A percentile compares a stretch with the other conserved stretches of the same genome.
Evolutionary conservation across 2,113 vertebrate genomes (phyloP).

Genomic region (Pelusios castaneus): DNA sequence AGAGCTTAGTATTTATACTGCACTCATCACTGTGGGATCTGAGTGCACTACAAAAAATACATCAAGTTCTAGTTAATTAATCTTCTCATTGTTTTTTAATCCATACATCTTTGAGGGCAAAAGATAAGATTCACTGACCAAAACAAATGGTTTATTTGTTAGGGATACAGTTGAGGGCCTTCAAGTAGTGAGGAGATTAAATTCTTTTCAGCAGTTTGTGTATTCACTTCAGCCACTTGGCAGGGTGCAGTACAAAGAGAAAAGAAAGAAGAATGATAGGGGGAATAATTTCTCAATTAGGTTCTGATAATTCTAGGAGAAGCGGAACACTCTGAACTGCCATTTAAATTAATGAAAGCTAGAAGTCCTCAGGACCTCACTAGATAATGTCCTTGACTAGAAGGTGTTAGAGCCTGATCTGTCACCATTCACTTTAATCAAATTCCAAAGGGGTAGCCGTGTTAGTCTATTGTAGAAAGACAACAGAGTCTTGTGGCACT

Average conservation of each 20-base stretch:
- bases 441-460: too few relatives aligned
- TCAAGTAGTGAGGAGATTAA: not conserved
- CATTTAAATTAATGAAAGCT: not conserved
- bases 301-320: not conserved
- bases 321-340: not conserved
- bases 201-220: not conserved
- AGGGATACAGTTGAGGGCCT: not conserved
- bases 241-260: not conserved
- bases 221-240: not conserved
- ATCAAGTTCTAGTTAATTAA: slow-evolving; percentile 2
- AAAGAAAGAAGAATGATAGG: not conserved
- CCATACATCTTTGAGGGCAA: not conserved
- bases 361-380: not conserved
- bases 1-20: not conserved
- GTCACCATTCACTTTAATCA: too few relatives aligned
- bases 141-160: slow-evolving; percentile 22
- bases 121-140: not conserved
- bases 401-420: not conserved
- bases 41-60: not conserved
- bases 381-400: not conserved
- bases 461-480: too few relatives aligned
- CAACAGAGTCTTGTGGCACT: too few relatives aligned
- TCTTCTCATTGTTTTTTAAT: slow-evolving; percentile 14
- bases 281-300: not conserved
- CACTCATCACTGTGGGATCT: not conserved